Evolutionary conservation across 2,113 vertebrate species (phyloP).

Genomic region (Zosterops borbonicus): DNA sequence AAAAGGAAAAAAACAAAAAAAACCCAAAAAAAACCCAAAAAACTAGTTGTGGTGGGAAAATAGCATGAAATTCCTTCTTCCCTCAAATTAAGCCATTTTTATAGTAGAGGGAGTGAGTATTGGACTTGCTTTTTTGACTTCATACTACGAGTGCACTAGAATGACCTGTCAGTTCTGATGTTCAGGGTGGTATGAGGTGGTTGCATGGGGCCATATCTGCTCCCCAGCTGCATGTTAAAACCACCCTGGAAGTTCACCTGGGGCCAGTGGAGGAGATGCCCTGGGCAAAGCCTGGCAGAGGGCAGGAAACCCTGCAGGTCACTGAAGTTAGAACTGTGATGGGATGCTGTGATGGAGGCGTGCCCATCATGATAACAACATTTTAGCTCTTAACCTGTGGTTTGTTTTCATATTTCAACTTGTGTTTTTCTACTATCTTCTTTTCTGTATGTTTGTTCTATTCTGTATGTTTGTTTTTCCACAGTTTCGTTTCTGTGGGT

Average conservation of each 20-base stretch:
- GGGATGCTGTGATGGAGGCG: not conserved
- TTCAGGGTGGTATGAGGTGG: rapidly evolving
- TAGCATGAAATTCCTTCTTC: not conserved
- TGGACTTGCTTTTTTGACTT: not conserved
- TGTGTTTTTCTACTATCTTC: not conserved
- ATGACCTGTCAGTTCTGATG: not conserved
- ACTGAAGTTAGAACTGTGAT: not conserved
- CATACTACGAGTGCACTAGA: not conserved
- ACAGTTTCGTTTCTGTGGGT: not conserved
- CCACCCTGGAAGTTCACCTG: not conserved
- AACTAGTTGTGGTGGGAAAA: not conserved
- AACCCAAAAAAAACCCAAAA: not conserved
- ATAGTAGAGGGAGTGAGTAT: not conserved
- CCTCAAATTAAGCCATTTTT: not conserved
- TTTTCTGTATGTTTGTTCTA: not conserved
- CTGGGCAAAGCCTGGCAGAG: not conserved
- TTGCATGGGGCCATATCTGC: rapidly evolving
- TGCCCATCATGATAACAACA: not conserved
- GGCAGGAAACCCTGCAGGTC: not conserved
- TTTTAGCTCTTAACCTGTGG: not conserved
- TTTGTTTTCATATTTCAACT: not conserved
- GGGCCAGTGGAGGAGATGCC: not conserved
- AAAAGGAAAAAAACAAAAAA: not conserved
- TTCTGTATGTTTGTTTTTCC: not conserved
- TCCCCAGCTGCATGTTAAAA: not conserved